Evolutionary conservation across 1,140 invertebrate genomes (phyloP), one percentile per base, ranked within the genome.

Genomic region (Procambarus virginalis): DNA sequence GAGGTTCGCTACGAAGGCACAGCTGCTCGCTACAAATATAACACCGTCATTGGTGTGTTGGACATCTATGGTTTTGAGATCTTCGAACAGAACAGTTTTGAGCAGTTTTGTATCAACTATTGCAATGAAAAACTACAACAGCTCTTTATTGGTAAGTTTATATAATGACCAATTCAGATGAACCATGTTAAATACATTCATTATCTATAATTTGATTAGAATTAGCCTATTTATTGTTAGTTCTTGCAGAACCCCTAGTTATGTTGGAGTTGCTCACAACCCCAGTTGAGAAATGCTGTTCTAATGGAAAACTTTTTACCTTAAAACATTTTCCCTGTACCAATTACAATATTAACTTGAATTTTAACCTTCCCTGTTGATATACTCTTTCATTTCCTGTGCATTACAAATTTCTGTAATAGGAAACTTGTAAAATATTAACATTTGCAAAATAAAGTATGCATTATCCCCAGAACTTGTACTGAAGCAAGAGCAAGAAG

Each of bases 41-140:
- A 96, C 93, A 97, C 97, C 1, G 95, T 99, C 2, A 99, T 99
- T 92, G 98, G 98, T 34, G 98, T 99, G 3, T 94, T 99, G 48
- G 98, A 99, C 93, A 99, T 99, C 93, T 99, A 99, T 93, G 98
- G 98, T 20, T 99, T 99, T 94, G 98, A 99, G 95, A 98, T 99
- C 91, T 99, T 99, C 94, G 97, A 99, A 86, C 95, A 95, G 9
- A 99, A 99, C 94, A 98, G 97, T 93, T 99, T 99, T 94, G 98
- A 99, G 94, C 98, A 99, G 94, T 98, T 98, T 94, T 99, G 98
- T 93, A 99, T 99, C 93, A 99, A 99, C 94, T 99, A 99, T 94
- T 99, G 98, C 93, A 99, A 99, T 94, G 98, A 99, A 94, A 99
- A 99, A 94, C 95, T 99, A 48, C 98, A 99, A 93, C 98, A 99